Conservation (phyloP, 2,888 invertebrate species). For the Anthophora plumipes region DNA sequence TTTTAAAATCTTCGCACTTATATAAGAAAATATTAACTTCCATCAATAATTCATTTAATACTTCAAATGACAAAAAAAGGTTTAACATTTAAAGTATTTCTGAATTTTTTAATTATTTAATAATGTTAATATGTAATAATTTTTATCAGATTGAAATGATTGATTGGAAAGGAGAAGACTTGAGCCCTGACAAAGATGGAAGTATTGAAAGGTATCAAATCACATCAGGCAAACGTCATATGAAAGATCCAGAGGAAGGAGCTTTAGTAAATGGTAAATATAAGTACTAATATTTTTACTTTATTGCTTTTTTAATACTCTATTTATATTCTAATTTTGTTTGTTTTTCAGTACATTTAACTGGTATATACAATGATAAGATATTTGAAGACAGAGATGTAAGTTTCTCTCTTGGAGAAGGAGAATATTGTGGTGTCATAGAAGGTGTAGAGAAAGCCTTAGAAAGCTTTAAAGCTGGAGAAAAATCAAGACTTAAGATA, state of each 20-base stretch:
- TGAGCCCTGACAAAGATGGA: constrained; percentile 93
- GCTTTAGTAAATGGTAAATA: constrained; percentile 91
- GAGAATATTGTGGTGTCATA: constrained; percentile 90
- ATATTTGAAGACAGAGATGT: constrained; percentile 93
- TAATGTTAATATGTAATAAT: neutral
- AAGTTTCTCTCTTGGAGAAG: constrained; percentile 94
- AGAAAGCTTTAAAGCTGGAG: constrained; percentile 92
- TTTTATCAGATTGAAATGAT: constrained; percentile 92
- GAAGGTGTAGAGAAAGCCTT: constrained; percentile 93
- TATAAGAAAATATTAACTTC: neutral
- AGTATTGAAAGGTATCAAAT: constrained; percentile 91
- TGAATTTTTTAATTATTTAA: neutral
- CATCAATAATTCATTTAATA: neutral
- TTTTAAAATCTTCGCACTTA: neutral
- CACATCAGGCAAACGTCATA: constrained; percentile 89
- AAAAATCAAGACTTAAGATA: constrained; percentile 91
- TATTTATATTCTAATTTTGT: neutral
- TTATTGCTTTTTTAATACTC: neutral
- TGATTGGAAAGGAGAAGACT: constrained; percentile 94
- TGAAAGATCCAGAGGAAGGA: constrained; percentile 91
- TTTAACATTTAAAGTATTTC: neutral
- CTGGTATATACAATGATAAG: constrained; percentile 88
- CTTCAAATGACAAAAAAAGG: neutral
- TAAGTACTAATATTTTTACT: neutral
- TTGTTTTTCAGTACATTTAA: constrained; percentile 88